Evolutionary conservation across 2,888 invertebrate genomes (phyloP), one percentile per base, ranked within the genome.

Genomic region (Coelopa pilipes): DNA sequence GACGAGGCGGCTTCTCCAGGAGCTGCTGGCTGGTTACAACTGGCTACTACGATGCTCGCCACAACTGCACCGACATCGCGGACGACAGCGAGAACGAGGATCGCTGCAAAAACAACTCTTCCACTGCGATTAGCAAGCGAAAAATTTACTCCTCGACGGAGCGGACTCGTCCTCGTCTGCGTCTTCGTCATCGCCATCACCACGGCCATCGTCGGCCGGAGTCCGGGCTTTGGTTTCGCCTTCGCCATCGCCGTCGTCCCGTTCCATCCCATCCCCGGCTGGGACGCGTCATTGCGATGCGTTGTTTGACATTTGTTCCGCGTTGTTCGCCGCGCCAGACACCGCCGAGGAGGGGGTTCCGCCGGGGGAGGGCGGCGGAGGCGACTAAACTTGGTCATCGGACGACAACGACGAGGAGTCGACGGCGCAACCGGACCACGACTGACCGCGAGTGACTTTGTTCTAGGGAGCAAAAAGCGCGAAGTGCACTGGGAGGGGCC

Each of bases 291-390:
- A 34, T 34, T 34, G 34, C 34, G 60, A 63, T 63, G 63, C 70
- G 70, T 70, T 63, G 70, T 62, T 59, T 73, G 68, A 73, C 73
- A 60, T 49, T 73, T 73, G 47, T 72, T 66, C 49, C 68, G 62
- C 63, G 45, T 68, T 68, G 62, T 45, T 19, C 34, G 70, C 53
- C 53, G 62, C 50, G 50, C 45, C 45, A 55, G 11, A 11, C 45
- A 17, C 60, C 34, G 24, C 62, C 19, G 49, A n/a, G 24, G 11
- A n/a, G 62, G 15, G 70, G 49, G n/a, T n/a, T n/a, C n/a, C n/a
- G n/a, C n/a, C n/a, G n/a, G n/a, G n/a, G n/a, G n/a, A n/a, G n/a
- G n/a, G 62, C 7, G 17, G 62, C 15, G 49, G 50, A 45, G 49
- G 34, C 55, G 34, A 19, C 62, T 69, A 49, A 62, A 68, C 60